Evolutionary conservation across 2,113 vertebrate species (phyloP).

Genomic region (Labeo catla): DNA sequence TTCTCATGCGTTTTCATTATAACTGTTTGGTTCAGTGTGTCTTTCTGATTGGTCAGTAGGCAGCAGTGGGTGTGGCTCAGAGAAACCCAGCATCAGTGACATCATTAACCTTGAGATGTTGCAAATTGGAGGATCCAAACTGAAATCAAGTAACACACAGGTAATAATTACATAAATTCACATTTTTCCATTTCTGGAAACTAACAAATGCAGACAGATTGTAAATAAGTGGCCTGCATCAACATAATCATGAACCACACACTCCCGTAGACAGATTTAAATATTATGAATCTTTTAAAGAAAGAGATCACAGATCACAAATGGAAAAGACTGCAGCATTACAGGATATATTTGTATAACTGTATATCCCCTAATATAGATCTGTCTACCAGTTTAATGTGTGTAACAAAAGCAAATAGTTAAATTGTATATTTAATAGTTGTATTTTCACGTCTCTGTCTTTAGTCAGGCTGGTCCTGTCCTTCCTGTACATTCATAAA

Average conservation of each 20-base stretch:
- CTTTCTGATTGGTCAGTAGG: conserved; percentile 47
- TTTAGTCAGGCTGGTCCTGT: conserved; percentile 85
- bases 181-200: background rate
- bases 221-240: background rate
- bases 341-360: no score
- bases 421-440: background rate
- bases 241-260: conserved; percentile 11
- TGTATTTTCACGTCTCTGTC: background rate
- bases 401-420: background rate
- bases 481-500: conserved; percentile 93
- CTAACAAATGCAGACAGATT: background rate
- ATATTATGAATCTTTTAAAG: background rate
- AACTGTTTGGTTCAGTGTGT: background rate
- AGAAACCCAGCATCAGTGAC: conserved; percentile 67
- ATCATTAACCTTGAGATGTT: conserved; percentile 70
- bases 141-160: conserved; percentile 69
- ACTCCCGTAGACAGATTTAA: background rate
- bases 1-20: no score
- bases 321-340: no score
- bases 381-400: background rate
- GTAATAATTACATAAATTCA: conserved; percentile 61
- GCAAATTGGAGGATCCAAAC: conserved; percentile 65
- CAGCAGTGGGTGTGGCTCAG: conserved; percentile 43
- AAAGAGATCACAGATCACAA: no score
- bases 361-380: background rate